These are phyloP conservation scores for Halichoeres trimaculatus DNA, from an alignment of 2,113 vertebrate species.

Conservation along the genomic window DNA sequence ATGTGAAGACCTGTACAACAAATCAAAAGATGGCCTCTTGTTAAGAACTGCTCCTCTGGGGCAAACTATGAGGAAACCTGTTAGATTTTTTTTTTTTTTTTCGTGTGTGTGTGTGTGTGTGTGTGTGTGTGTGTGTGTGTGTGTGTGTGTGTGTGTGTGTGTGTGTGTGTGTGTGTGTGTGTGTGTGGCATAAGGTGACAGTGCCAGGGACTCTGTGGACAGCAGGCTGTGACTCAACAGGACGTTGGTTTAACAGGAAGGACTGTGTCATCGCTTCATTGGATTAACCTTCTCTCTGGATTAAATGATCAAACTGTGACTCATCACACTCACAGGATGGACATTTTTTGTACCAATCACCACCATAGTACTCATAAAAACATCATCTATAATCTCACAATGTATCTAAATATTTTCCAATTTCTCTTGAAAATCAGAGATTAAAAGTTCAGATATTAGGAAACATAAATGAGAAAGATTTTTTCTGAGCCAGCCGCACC, in stretches of 20 bases:
- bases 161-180: conserved; percentile 20
- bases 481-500: no score
- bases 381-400: neutral
- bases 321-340: conserved; percentile 23
- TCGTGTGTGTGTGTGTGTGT: no score
- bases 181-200: conserved; percentile 10
- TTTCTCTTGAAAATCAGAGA: neutral
- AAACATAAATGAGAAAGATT: neutral
- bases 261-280: conserved; percentile 47
- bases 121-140: neutral
- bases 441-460: neutral
- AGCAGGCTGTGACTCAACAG: conserved; percentile 50
- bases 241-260: conserved; percentile 32
- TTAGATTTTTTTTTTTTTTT: no score
- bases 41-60: no score
- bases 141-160: neutral
- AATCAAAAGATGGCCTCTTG: no score
- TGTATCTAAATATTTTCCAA: neutral
- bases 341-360: neutral
- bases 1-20: no score
- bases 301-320: conserved; percentile 43
- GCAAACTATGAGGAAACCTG: no score
- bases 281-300: conserved; percentile 41
- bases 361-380: neutral
- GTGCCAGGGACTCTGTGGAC: conserved; percentile 23